Evolutionary conservation across 2,113 vertebrate genomes (phyloP).

Genomic region (Thomomys bottae): DNA sequence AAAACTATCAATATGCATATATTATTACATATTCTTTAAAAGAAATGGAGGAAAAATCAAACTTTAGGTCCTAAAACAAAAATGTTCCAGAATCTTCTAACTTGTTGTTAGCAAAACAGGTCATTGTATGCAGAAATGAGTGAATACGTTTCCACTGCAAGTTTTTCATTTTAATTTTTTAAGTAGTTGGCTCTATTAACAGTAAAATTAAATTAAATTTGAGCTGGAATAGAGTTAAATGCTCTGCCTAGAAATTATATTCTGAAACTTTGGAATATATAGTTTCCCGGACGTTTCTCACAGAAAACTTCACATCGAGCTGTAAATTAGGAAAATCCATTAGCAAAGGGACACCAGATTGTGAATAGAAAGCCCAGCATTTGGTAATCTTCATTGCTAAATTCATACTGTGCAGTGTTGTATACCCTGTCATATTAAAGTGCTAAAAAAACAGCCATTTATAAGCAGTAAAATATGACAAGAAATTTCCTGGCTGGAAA

Average conservation of each 20-base stretch:
- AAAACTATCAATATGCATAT: background rate
- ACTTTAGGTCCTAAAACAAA: background rate
- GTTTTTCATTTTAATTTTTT: conserved; percentile 26
- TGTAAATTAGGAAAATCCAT: conserved; percentile 35
- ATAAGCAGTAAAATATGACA: background rate
- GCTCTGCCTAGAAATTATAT: background rate
- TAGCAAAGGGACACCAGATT: background rate
- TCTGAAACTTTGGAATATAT: background rate
- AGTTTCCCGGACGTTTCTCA: background rate
- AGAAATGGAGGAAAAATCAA: background rate
- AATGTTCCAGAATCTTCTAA: background rate
- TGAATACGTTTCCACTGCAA: background rate
- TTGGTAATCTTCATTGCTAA: background rate
- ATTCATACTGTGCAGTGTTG: background rate
- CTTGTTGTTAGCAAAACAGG: background rate
- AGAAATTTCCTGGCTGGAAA: background rate
- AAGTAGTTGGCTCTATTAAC: background rate
- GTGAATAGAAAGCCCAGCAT: background rate
- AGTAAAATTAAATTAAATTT: conserved; percentile 10
- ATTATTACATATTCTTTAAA: background rate
- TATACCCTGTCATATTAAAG: background rate
- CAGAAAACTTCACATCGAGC: background rate
- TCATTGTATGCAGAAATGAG: accelerated
- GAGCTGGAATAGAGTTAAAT: background rate
- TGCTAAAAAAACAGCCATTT: background rate